Evolutionary conservation across 2,888 invertebrate species (phyloP), one percentile per base, ranked within the genome.

Genomic region (Chaetogeoica ovagalla): DNA sequence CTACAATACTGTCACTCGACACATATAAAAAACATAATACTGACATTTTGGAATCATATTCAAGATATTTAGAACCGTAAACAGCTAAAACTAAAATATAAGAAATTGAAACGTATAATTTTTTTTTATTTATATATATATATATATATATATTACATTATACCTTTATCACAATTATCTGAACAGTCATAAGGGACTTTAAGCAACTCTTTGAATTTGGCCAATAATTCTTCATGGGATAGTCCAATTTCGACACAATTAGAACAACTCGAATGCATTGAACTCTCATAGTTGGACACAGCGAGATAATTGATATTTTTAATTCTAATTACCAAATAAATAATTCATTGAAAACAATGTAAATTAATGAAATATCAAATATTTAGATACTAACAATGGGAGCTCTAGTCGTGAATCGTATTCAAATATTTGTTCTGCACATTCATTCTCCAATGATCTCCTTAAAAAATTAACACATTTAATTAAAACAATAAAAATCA

Each of bases 1-100:
- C 79, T 55, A 79, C 79, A 79, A 79, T 79, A 70, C n/a, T 57
- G 23, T 79, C 70, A 2, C 23, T 63, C 15, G 79, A 55, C 57
- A 79, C 57, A 63, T 79, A 6, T n/a, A 71, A 55, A 57, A 70
- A 79, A 63, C 79, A 79, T 57, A 79, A 79, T 57, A 79, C 55
- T 63, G 79, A 63, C 63, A 63, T 79, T 70, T 70, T 69, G n/a
- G 79, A 79, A 71, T 79, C 79, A 19, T 79, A 63, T 57, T 39
- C 79, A 43, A 79, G 70, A 62, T 63, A 79, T 63, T 79, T 79
- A 21, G 57, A 79, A 3, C 79, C 79, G 43, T 79, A 71, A 79
- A 55, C 71, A 55, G 79, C 70, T 43, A 79, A 79, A 55, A 70
- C 79, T 79, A 71, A 23, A 69, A 79, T 39, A 65, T 9, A 63